Evolutionary conservation across 53 echinoderm and acorn worm species (phyloP), one percentile per base, ranked within the genome.

Genomic region (Crossaster papposus): DNA sequence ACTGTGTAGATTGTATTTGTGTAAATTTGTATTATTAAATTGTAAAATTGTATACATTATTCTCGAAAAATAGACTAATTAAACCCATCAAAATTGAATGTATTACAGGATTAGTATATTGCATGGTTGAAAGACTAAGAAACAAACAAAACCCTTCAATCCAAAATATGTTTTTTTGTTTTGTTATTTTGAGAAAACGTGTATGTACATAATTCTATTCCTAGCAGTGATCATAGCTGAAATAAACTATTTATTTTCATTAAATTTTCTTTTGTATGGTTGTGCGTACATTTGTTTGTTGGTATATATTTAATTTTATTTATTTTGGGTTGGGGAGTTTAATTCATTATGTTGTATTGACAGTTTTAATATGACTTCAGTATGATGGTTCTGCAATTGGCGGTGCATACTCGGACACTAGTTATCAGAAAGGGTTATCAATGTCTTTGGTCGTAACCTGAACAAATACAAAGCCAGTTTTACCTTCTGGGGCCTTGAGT

Each of bases 191-290:
- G 62, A 64, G 17, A 10, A 10, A n/a, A n/a, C n/a, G 20, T 81
- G 81, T 81, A 81, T 55, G 58, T 81, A 81, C 33, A 32, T 81
- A 36, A 74, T 36, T 74, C 35, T 18, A 35, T 74, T 36, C 28
- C 18, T 5, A 36, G 51, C 29, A 14, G 33, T 58, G 34, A 81
- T 28, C 81, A 81, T 84, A 72, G 84, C 65, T 84, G 84, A 84
- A 84, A 84, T 84, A 84, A 84, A 84, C 11, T 84, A 84, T 84
- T 72, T 84, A 84, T 84, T 84, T 84, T 84, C 72, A 52, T 70
- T 51, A 51, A 84, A 65, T 55, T 11, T 10, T 14, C 14, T 12
- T 30, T 30, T 30, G 29, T 53, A 28, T n/a, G 28, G 0, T n/a
- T 2, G 1, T 23, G n/a, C 3, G 4, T 68, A 4, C 28, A 4